Base-by-base conservation (phyloP, 1,140 invertebrate genomes). In the Eubasilissa regina region DNA sequence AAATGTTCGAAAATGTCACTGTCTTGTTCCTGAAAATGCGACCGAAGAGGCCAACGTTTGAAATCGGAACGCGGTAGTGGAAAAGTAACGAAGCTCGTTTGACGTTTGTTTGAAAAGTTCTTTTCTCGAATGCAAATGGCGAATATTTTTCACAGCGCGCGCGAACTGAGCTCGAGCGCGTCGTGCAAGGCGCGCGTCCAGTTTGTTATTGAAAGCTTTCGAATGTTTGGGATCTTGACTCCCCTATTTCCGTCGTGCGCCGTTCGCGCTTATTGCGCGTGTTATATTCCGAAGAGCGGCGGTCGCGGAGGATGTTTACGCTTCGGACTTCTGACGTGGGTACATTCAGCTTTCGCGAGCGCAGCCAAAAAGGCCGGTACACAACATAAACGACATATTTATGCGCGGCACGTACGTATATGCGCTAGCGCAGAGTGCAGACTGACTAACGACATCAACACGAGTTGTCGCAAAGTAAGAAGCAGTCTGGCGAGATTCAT, bases 191-290 rank as follows among this genome's bases (percentile, higher is more conserved):
- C 43, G 51, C 17, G 68, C 11, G 76, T 56, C 66, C 60, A 25
- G 56, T 64, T 77, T 77, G 79, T 77, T 80, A 70, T 77, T 76
- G 73, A 80, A 60, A 68, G 75, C 62, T 35, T 21, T 11, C 21
- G n/a, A 17, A 19, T 45, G 21, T 62, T 25, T 21, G 44, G 76
- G 13, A 47, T n/a, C 51, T 19, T 13, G 70, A 56, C 53, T 55
- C 56, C 56, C 70, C 51, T 56, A 56, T 74, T 56, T 74, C 21
- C 68, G 68, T 72, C 68, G 11, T 25, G 21, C 12, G 53, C 43
- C 12, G 51, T 12, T 12, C 4, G 44, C 68, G 25, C 15, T 53
- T n/a, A 72, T 53, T 53, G 68, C 53, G 66, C 68, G 21, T 21
- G 68, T 44, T 44, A 44, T 66, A 44, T 43, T n/a, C 62, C 17